Base-by-base conservation (phyloP, 2,888 invertebrate genomes). In the Criorhina ranunculi region DNA sequence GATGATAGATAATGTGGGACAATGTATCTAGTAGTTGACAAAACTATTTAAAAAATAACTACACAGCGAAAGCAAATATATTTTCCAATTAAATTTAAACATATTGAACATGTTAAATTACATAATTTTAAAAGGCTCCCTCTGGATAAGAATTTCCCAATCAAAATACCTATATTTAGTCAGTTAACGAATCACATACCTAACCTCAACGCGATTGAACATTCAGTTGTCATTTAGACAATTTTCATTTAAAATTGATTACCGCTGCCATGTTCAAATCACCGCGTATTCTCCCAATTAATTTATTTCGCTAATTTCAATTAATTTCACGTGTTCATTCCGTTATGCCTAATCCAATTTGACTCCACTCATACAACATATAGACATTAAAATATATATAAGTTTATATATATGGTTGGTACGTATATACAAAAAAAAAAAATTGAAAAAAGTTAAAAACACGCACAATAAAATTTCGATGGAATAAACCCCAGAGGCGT, bases 341-440 rank as follows among this genome's bases (percentile, higher is more conserved):
- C 73, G 69, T 44, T 79, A 49, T 75, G 69, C 62, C 73, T 73
- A 69, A 78, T 83, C 67, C 49, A 75, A 79, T 79, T 79, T 51
- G 69, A 67, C 62, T 62, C 62, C 46, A 66, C 57, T 64, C 49
- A 70, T 35, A 64, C 62, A 57, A 69, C n/a, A n/a, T 24, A 24
- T 33, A 57, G 76, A 53, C 49, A 76, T 62, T 33, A 29, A 69
- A 66, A 64, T n/a, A 29, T 40, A 57, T 37, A 31, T 35, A 3
- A 5, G n/a, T 24, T 24, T 24, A 24, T 24, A 24, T 24, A 24
- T 24, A 24, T n/a, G n/a, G n/a, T n/a, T n/a, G n/a, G n/a, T 4
- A 24, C 24, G 4, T 4, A 4, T 24, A 3, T 4, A 31, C 4
- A 29, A 46, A 60, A 9, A 17, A 51, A 46, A 57, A 19, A 40